A percentile compares a stretch with the other conserved stretches of the same genome.
These are phyloP conservation scores for Danio tinwini DNA, from an alignment of 2,797 vertebrate species.

Conservation along the genomic window DNA sequence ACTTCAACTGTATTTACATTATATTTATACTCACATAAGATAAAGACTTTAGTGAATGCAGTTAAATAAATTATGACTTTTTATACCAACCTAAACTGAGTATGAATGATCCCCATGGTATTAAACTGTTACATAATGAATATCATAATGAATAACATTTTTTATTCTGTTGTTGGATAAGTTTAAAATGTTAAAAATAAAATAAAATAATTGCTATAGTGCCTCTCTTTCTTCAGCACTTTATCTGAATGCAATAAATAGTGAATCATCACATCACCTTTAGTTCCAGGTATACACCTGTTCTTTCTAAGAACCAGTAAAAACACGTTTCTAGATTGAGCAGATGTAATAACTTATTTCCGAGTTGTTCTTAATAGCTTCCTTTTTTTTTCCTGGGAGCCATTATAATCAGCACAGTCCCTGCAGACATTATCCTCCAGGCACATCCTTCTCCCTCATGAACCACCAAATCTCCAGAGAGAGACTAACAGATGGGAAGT, in stretches of 20 bases:
- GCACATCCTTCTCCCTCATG: conserved; percentile 58
- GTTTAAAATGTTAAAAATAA: too few relatives aligned
- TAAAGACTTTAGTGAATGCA: background rate
- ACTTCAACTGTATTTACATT: too few relatives aligned
- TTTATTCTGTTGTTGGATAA: too few relatives aligned
- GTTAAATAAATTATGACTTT: too few relatives aligned
- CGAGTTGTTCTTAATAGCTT: conserved; percentile 44
- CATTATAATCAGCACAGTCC: conserved; percentile 47
- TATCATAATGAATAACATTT: too few relatives aligned
- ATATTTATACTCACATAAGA: background rate
- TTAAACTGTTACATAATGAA: too few relatives aligned
- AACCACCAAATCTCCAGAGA: conserved; percentile 56
- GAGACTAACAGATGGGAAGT: conserved; percentile 75
- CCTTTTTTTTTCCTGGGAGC: conserved; percentile 13
- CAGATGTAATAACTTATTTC: conserved; percentile 41
- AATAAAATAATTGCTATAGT: too few relatives aligned
- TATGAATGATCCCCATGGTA: too few relatives aligned
- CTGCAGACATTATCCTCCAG: conserved; percentile 39
- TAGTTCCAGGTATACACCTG: background rate
- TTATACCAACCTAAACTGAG: too few relatives aligned
- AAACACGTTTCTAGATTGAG: background rate
- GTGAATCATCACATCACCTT: conserved; percentile 2
- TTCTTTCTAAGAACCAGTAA: background rate
- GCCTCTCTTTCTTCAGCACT: background rate
- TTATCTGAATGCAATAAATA: background rate